Conservation (phyloP, 2,797 vertebrate genomes). For the Gymnopithys bicolor region DNA sequence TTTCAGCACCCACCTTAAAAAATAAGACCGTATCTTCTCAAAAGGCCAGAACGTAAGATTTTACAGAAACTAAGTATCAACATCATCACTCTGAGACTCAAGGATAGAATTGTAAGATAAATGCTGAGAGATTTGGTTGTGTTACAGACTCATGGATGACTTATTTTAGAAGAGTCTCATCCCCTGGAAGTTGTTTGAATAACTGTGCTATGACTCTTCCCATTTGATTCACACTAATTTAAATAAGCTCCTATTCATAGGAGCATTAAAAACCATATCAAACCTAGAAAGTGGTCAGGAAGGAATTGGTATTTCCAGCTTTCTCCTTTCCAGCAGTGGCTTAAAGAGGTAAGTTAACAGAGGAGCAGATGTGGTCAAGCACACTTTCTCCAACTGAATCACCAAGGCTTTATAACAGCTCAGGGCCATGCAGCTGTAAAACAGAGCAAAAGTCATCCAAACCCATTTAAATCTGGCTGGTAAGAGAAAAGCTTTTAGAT, state of each 20-base stretch:
- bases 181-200: background rate
- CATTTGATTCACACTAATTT: background rate
- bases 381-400: background rate
- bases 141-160: background rate
- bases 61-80: background rate
- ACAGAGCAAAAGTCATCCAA: background rate
- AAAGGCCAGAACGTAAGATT: background rate
- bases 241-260: background rate
- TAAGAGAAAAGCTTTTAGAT: background rate
- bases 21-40: background rate
- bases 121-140: background rate
- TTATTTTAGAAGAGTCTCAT: background rate
- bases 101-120: background rate
- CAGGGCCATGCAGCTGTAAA: background rate
- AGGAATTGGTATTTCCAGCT: background rate
- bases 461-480: background rate
- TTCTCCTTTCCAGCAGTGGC: background rate
- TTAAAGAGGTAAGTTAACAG: background rate
- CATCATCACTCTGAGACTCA: background rate
- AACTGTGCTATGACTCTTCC: background rate
- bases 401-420: background rate
- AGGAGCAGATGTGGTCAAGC: slow-evolving; percentile 18
- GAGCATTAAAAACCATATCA: background rate
- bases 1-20: background rate
- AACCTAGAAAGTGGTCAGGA: background rate